Conservation (phyloP, 2,113 vertebrate species). For the Struthio camelus region DNA sequence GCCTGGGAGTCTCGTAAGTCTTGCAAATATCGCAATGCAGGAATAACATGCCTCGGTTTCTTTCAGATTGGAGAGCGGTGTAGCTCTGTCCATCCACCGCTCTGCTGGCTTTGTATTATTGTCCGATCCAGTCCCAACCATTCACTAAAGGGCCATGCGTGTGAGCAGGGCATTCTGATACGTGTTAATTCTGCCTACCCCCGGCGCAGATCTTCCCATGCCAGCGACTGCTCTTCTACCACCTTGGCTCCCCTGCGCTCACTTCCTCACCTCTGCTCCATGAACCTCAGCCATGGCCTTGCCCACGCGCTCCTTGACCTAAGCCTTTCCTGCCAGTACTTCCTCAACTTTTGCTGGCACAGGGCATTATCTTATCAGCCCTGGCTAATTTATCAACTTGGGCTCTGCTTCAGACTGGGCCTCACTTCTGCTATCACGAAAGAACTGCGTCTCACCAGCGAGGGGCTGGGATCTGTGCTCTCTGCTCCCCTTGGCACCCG, state of each 20-base stretch:
- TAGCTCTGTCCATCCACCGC: neutral
- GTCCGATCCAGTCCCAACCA: accelerated
- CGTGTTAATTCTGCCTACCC: neutral
- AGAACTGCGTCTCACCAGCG: neutral
- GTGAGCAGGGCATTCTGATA: neutral
- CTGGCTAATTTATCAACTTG: slow-evolving; percentile 21
- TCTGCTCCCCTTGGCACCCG: neutral
- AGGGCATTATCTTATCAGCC: slow-evolving; percentile 9
- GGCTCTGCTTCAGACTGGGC: neutral
- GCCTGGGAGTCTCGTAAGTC: neutral
- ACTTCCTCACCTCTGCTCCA: neutral
- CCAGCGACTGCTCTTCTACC: neutral
- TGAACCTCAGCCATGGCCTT: neutral
- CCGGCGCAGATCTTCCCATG: neutral
- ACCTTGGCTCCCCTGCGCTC: accelerated
- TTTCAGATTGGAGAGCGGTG: too few relatives aligned
- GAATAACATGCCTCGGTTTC: neutral
- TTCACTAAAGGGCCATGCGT: neutral
- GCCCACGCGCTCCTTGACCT: neutral
- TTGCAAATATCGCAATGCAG: neutral
- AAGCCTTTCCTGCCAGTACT: neutral
- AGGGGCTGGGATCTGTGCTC: neutral
- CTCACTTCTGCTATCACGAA: neutral
- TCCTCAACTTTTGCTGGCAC: slow-evolving; percentile 53
- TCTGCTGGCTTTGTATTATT: neutral